Evolutionary conservation across 2,113 vertebrate species (phyloP), one percentile per base, ranked within the genome.

Genomic region (Nycticorax nycticorax): DNA sequence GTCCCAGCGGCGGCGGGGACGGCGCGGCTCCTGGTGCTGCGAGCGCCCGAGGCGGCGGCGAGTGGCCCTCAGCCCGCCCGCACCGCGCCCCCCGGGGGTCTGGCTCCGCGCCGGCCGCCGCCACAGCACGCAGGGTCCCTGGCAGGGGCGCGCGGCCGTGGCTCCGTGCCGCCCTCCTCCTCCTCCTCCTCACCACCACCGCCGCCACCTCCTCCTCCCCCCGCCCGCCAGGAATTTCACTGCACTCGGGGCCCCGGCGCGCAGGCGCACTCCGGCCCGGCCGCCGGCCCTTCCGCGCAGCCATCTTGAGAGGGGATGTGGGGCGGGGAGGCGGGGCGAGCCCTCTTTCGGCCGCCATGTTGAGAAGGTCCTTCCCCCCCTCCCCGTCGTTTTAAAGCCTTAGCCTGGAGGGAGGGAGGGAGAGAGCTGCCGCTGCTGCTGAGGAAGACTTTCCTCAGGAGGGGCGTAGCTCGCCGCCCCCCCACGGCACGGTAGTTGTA

Each of bases 151-250:
- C 57, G 48, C 85, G 92, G 91, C 96, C 93, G 94, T 91, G 66
- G 89, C 80, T 95, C 85, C 90, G 55, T 55, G 84, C 91, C 77
- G 59, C 88, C 88, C 55, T 56, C 52, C 48, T 37, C 68, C 68
- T 53, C 84, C 91, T 78, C 82, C 79, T 82, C n/a, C n/a, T n/a
- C n/a, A n/a, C n/a, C 66, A 67, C 62, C 92, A 14, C 50, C 55
- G 23, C 88, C 75, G 12, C 88, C 93, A 53, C 87, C 90, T 60
- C 80, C 88, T 32, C 74, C 85, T 78, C 80, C 96, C 93, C 88
- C 93, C 92, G 62, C 94, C 89, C 93, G 75, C 83, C 92, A 91
- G 94, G 96, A 96, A 97, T 97, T 95, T 94, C 96, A 72, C 94
- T 87, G 94, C 92, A 96, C 92, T 93, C 95, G 35, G 55, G 74